A percentile compares a stretch with the other conserved stretches of the same genome.
These are phyloP conservation scores for Petroica traversi DNA, from an alignment of 2,113 vertebrate genomes.

Conservation along the genomic window DNA sequence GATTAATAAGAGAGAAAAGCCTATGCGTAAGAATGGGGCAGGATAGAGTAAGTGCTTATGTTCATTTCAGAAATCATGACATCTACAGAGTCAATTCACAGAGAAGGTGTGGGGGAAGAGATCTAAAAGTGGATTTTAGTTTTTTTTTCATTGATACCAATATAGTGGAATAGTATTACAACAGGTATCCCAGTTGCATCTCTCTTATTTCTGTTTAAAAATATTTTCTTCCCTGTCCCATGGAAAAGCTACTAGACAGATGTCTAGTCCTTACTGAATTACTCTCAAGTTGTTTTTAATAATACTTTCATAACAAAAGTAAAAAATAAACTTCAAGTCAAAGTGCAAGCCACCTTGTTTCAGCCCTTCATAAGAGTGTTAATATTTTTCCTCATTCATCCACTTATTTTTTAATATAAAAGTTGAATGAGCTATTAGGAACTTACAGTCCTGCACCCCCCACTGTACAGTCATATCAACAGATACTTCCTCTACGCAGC, in stretches of 20 bases:
- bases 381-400: conserved; percentile 32
- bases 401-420: conserved; percentile 32
- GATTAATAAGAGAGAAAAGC: not conserved
- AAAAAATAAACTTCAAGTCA: conserved; percentile 17
- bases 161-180: not conserved
- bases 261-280: conserved; percentile 5
- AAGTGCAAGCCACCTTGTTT: conserved; percentile 53
- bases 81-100: not conserved
- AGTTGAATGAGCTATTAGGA: conserved; percentile 20
- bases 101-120: not conserved
- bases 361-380: conserved; percentile 41
- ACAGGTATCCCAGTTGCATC: not conserved
- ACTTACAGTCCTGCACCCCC: not conserved
- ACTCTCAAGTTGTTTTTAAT: not conserved
- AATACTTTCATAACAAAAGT: not conserved
- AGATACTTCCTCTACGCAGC: not conserved
- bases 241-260: not conserved
- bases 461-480: not conserved
- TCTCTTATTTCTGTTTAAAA: not conserved
- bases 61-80: not conserved
- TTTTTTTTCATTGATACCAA: not conserved
- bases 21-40: not conserved
- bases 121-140: not conserved
- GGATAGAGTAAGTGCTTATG: not conserved
- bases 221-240: not conserved